phyloP scores from a whole-genome alignment of 2,888 invertebrate species.

The Acleris cristana region DNA sequence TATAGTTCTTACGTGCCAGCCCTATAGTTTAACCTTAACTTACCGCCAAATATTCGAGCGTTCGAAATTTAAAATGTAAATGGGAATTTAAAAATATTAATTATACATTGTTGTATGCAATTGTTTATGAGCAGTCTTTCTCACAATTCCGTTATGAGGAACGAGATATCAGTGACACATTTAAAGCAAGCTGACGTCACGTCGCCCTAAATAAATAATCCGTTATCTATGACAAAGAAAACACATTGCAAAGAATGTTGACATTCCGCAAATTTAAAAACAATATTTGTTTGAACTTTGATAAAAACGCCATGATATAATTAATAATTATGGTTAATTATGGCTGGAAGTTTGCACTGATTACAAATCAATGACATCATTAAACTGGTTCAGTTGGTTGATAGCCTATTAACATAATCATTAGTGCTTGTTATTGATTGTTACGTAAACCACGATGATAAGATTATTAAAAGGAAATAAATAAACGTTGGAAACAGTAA shows the following conservation, averaged over 20 bases:
- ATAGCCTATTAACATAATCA: conserved; percentile 14
- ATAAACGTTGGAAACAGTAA: neutral
- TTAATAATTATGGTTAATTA: conserved; percentile 6
- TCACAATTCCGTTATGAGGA: conserved; percentile 1
- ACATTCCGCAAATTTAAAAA: conserved; percentile 9
- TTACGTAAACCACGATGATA: conserved; percentile 16
- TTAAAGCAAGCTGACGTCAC: conserved; percentile 18
- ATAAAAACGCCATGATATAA: conserved; percentile 9
- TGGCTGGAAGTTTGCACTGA: conserved; percentile 12
- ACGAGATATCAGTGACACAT: conserved; percentile 7
- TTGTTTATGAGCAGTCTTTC: neutral
- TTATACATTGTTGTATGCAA: neutral
- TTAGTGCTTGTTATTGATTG: neutral
- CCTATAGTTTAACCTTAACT: neutral
- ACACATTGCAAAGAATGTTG: conserved; percentile 17
- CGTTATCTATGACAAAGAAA: conserved; percentile 21
- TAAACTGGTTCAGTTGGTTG: conserved; percentile 7
- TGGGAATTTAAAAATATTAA: neutral
- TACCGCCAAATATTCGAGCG: neutral
- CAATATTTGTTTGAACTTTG: conserved; percentile 1
- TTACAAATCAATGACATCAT: conserved; percentile 33
- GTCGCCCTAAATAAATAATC: conserved; percentile 9
- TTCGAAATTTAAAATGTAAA: neutral
- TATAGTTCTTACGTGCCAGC: neutral
- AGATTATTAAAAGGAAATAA: conserved; percentile 18